A percentile compares a stretch with the other conserved stretches of the same genome.
These are phyloP conservation scores for Hemibagrus wyckioides DNA, from an alignment of 2,113 vertebrate species.

Conservation along the genomic window DNA sequence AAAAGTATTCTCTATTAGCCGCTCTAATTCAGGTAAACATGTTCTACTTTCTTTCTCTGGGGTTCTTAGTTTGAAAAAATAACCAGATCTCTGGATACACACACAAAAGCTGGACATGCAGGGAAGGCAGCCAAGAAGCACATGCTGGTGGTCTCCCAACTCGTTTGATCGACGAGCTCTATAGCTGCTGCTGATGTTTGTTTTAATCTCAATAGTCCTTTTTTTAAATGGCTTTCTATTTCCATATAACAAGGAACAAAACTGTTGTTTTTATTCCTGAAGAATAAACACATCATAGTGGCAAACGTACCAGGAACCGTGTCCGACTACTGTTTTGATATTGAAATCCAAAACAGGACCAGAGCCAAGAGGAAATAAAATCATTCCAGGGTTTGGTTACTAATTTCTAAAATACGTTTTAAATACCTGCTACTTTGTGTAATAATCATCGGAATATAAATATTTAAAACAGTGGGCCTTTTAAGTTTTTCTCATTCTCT, in stretches of 20 bases:
- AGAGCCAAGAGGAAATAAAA: constrained; percentile 19
- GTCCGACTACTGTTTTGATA: constrained; percentile 22
- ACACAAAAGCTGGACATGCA: constrained; percentile 70
- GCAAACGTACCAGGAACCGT: not conserved
- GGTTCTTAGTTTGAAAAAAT: constrained; percentile 77
- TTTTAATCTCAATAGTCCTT: constrained; percentile 55
- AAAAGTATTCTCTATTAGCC: constrained; percentile 74
- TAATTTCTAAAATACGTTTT: constrained; percentile 14
- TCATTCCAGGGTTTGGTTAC: not conserved
- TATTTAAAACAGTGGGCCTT: not conserved
- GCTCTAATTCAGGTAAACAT: constrained; percentile 88
- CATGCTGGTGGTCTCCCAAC: constrained; percentile 77
- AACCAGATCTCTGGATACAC: constrained; percentile 74
- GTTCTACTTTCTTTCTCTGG: constrained; percentile 78
- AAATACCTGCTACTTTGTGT: constrained; percentile 17
- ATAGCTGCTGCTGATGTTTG: constrained; percentile 59
- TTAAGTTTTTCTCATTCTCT: not conserved
- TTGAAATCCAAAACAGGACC: not conserved
- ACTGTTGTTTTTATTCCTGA: constrained; percentile 29
- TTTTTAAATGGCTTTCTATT: constrained; percentile 47
- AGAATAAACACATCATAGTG: constrained; percentile 40
- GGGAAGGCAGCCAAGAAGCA: constrained; percentile 70
- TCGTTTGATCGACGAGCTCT: constrained; percentile 70
- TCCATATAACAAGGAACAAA: constrained; percentile 45
- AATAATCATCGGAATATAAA: constrained; percentile 1